phyloP scores from a whole-genome alignment of 2,888 invertebrate genomes.

The Cotesia congregata region DNA sequence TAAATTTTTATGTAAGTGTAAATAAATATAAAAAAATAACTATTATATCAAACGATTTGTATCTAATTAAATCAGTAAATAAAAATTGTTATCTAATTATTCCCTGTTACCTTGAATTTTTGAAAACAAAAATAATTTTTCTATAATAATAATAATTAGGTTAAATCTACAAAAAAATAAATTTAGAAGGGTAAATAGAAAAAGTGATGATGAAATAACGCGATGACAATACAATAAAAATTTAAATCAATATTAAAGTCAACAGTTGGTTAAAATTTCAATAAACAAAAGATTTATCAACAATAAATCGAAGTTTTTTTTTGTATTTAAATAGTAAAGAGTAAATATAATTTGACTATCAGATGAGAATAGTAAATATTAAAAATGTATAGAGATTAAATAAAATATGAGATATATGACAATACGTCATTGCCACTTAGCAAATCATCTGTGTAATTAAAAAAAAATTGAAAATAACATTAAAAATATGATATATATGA shows the following conservation, averaged over 20 bases:
- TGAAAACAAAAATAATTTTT: too few species aligned
- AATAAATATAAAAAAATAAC: too few species aligned
- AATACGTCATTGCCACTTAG: background rate
- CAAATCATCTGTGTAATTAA: background rate
- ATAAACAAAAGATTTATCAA: background rate
- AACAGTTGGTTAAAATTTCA: background rate
- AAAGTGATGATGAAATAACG: background rate
- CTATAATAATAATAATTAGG: background rate
- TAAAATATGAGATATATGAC: background rate
- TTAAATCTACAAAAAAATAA: background rate
- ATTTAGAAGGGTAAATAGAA: background rate
- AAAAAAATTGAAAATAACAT: background rate
- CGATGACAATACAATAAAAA: background rate
- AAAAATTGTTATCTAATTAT: too few species aligned
- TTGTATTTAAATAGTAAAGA: background rate
- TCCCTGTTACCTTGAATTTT: too few species aligned
- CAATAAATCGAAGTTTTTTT: background rate
- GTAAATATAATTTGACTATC: conserved; percentile 1
- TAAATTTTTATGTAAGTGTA: too few species aligned
- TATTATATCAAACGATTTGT: too few species aligned
- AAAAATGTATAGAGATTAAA: background rate
- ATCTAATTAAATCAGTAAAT: too few species aligned
- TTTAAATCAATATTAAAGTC: background rate
- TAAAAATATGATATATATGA: background rate
- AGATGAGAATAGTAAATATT: background rate